Base-by-base conservation (phyloP, 2,888 invertebrate species). In the Acanthoscelides obtectus region DNA sequence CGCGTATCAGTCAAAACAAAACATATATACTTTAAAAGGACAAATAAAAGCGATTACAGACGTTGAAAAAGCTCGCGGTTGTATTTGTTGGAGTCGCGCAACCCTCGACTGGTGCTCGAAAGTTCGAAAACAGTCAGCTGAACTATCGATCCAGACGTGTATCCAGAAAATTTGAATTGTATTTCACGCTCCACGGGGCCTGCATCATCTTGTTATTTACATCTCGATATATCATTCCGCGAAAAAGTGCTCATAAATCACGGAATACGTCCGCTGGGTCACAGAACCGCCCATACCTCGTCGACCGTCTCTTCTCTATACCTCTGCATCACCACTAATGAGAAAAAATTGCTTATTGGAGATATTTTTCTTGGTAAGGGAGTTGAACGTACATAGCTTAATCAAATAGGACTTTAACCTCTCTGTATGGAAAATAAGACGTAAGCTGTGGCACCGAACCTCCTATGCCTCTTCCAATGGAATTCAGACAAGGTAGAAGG, bases 181-280 rank as follows among this genome's bases (percentile, higher is more conserved):
- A 66, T 66, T 66, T 66, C 66, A 66, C 66, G 66, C 66, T 66
- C 22, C 66, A 22, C 66, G 22, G 22, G 12, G 20, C 22, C 66
- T 66, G 66, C 66, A 66, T 66, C 66, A 66, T 66, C 66, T 66
- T 66, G 66, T 66, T 66, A 66, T 66, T 66, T 66, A 66, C 66
- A 66, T 66, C 66, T 66, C 66, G 20, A 66, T 66, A 66, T 66
- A 66, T 66, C 66, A 66, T 66, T 66, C 22, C 21, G 66, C 22
- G 20, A 12, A 22, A 66, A 22, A 66, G 22, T 66, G 12, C 65
- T 21, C 66, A 66, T 66, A 66, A 66, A 66, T 66, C 66, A 66
- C 66, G 21, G 21, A 20, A 21, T 22, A 66, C 66, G 22, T 20
- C 3, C 22, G 20, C 17, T 66, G 66, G 21, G 20, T 6, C 66